A percentile compares a stretch with the other conserved stretches of the same genome.
phyloP scores from a whole-genome alignment of 2,113 vertebrate genomes.

The Choloepus hoffmanni region DNA sequence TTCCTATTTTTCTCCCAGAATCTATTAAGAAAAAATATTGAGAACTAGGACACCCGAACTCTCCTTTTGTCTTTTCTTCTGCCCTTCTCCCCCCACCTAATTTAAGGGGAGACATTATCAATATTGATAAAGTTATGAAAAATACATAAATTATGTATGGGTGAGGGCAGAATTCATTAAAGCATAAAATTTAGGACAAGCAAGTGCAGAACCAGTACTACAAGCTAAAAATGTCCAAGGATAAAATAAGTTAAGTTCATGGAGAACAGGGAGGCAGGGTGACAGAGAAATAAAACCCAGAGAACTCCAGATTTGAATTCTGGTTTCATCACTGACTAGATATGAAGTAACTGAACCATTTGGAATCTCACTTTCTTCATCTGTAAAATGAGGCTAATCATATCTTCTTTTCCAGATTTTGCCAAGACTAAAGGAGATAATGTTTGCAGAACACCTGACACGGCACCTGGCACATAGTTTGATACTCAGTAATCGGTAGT shows the following conservation, averaged over 20 bases:
- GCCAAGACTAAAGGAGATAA: background rate
- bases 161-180: background rate
- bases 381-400: background rate
- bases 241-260: background rate
- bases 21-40: constrained; percentile 40
- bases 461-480: background rate
- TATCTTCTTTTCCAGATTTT: background rate
- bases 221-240: constrained; percentile 5
- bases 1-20: constrained; percentile 6
- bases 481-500: background rate
- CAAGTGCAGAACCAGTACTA: constrained; percentile 37
- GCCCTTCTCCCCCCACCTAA: background rate
- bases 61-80: constrained; percentile 21
- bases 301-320: background rate
- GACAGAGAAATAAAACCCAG: background rate
- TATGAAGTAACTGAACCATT: constrained; percentile 6
- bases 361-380: background rate
- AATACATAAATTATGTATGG: constrained; percentile 14
- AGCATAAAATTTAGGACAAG: constrained; percentile 21
- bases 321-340: background rate
- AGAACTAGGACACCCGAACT: background rate
- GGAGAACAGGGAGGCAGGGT: background rate
- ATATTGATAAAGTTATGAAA: background rate
- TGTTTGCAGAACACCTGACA: background rate
- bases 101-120: constrained; percentile 15